Evolutionary conservation across 53 echinoderm and acorn worm genomes (phyloP), one percentile per base, ranked within the genome.

Genomic region (Temnopleurus reevesii): DNA sequence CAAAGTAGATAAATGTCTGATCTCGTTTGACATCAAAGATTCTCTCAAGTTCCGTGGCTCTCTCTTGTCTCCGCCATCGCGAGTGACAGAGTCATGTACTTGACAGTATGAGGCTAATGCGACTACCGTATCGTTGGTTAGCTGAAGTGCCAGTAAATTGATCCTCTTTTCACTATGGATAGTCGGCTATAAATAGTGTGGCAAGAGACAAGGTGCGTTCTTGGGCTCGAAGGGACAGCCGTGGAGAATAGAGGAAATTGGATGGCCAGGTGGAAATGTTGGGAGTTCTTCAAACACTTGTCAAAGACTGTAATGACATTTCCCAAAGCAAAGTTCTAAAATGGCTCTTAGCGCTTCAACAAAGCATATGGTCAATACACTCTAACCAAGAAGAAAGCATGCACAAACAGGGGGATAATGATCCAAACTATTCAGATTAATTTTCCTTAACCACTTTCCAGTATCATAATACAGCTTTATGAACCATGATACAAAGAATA

Each of bases 1-100:
- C 82, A 8, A 46, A 23, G 56, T 55, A 82, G 82, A 83, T 83
- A 55, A 83, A 17, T 56, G 83, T 83, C 83, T 83, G 83, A 83
- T 83, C 83, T 83, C 3, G 36, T 35, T 55, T 56, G 83, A 55
- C 83, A 31, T 55, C 83, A 35, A 58, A 55, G 83, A 83, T 83
- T 36, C 83, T 31, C 10, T 53, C 54, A 83, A 47, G 83, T 83
- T 83, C 30, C 2, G 34, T 55, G 49, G 10, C 19, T 18, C 30
- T 3, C 29, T 35, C 38, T n/a, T n/a, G 15, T 56, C 35, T n/a
- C 83, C 38, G 10, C 55, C 83, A 55, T 31, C 53, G 51, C 55
- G 30, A 25, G 27, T 79, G 27, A 49, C 49, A 79, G 46, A 46
- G 15, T 33, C 55, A 83, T 34, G 49, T 51, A 83, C 83, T 83